phyloP scores from a whole-genome alignment of 2,888 invertebrate species.

The Atethmia centrago region DNA sequence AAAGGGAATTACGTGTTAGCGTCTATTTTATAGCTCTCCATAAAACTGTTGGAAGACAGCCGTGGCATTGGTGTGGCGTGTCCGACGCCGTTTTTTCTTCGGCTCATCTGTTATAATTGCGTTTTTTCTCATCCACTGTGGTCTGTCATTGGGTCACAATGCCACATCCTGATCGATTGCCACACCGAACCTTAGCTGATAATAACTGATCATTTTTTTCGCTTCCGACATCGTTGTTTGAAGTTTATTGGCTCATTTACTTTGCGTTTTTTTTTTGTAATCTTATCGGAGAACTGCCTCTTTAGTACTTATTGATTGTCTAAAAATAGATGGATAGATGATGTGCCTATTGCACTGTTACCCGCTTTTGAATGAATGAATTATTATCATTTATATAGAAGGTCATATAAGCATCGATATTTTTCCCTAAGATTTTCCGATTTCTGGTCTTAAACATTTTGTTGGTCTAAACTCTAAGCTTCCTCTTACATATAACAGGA shows the following conservation, averaged over 20 bases:
- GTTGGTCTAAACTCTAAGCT: background rate
- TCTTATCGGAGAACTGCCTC: constrained; percentile 18
- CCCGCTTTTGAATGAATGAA: background rate
- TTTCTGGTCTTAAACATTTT: constrained; percentile 4
- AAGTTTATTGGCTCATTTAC: constrained; percentile 53
- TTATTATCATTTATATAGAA: background rate
- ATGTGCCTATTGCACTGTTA: background rate
- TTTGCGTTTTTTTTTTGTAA: constrained; percentile 39
- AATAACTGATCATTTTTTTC: constrained; percentile 61
- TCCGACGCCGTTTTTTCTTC: constrained; percentile 64
- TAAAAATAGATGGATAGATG: background rate
- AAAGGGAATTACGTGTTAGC: constrained; percentile 60
- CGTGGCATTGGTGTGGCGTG: constrained; percentile 76
- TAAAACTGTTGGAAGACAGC: constrained; percentile 67
- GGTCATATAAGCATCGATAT: background rate
- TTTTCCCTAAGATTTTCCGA: background rate
- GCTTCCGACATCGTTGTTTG: constrained; percentile 67
- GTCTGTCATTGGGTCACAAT: constrained; percentile 65
- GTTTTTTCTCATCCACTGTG: constrained; percentile 65
- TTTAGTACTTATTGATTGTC: constrained; percentile 24
- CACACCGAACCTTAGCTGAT: constrained; percentile 65
- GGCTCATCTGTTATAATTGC: constrained; percentile 71
- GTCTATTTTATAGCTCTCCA: constrained; percentile 65
- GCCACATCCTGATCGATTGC: constrained; percentile 77
- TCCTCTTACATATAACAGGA: constrained; percentile 46